Evolutionary conservation across 2,888 invertebrate species (phyloP), one percentile per base, ranked within the genome.

Genomic region (Polydesmus complanatus): DNA sequence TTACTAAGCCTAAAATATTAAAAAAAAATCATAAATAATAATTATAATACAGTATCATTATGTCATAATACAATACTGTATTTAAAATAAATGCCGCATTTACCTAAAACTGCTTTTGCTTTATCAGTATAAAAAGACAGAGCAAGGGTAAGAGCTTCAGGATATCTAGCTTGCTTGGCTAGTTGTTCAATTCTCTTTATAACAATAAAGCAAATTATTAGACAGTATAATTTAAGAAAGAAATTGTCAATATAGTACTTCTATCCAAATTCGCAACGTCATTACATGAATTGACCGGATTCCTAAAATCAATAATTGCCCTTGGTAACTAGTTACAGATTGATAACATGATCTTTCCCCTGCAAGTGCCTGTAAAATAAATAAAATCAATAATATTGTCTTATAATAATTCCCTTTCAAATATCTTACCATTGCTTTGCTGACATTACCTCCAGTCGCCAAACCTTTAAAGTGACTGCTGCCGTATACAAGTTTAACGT

Each of bases 361-460:
- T 58, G 85, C 85, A 64, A 82, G 74, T 0, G 85, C 85, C 79
- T 79, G 65, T 1, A 68, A 55, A 25, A 25, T 25, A n/a, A 2
- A n/a, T 1, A 68, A 50, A 57, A 64, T 37, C 37, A 37, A 37
- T n/a, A n/a, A n/a, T n/a, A n/a, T n/a, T n/a, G n/a, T n/a, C n/a
- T n/a, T n/a, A n/a, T n/a, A n/a, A n/a, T n/a, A n/a, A n/a, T n/a
- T n/a, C n/a, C n/a, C n/a, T n/a, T n/a, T n/a, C n/a, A n/a, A n/a
- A n/a, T n/a, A n/a, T n/a, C 73, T 72, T 70, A 79, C 79, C 81
- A 89, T 80, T 14, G 88, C 88, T 73, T 82, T 80, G 71, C 84
- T 84, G 64, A 86, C 97, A 71, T 93, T 92, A 0, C 96, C 95
- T 3, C 97, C 97, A 0, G 96, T 96, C 64, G 94, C 93, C 50